Conservation (phyloP, 2,888 invertebrate genomes). For the Orthonevra nobilis region DNA sequence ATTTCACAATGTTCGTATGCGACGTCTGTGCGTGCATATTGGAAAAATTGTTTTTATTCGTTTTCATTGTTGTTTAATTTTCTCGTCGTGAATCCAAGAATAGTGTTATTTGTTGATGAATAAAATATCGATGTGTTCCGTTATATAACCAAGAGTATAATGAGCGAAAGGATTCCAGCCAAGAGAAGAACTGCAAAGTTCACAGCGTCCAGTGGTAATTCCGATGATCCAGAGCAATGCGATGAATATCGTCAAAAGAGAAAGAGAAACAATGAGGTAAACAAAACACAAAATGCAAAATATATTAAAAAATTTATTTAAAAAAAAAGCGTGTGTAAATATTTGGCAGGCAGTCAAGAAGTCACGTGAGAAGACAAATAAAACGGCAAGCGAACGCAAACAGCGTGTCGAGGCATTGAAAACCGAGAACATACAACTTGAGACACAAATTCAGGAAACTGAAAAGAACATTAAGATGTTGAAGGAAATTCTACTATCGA, state of each 20-base stretch:
- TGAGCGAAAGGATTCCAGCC: conserved; percentile 78
- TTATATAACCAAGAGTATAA: conserved; percentile 77
- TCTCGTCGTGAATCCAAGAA: neutral
- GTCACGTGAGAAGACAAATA: conserved; percentile 78
- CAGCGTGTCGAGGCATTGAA: conserved; percentile 75
- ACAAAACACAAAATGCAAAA: conserved; percentile 27
- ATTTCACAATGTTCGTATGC: too few relatives aligned
- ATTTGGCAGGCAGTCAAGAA: conserved; percentile 78
- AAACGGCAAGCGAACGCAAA: conserved; percentile 77
- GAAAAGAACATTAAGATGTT: conserved; percentile 75
- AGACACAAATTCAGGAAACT: conserved; percentile 73
- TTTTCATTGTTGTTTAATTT: neutral
- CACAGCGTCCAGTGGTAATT: conserved; percentile 72
- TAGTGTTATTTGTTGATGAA: conserved; percentile 13
- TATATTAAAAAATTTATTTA: conserved; percentile 31
- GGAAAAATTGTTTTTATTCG: neutral
- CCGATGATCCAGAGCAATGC: conserved; percentile 73
- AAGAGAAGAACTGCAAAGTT: conserved; percentile 75
- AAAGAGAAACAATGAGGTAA: conserved; percentile 79
- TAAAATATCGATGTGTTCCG: conserved; percentile 40
- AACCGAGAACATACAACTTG: conserved; percentile 74
- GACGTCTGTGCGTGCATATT: conserved; percentile 6
- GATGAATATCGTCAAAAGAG: conserved; percentile 77
- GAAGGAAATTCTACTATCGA: conserved; percentile 74
- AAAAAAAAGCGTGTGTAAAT: conserved; percentile 26